Conservation (phyloP, 2,797 vertebrate species). For the Phataginus tricuspis region DNA sequence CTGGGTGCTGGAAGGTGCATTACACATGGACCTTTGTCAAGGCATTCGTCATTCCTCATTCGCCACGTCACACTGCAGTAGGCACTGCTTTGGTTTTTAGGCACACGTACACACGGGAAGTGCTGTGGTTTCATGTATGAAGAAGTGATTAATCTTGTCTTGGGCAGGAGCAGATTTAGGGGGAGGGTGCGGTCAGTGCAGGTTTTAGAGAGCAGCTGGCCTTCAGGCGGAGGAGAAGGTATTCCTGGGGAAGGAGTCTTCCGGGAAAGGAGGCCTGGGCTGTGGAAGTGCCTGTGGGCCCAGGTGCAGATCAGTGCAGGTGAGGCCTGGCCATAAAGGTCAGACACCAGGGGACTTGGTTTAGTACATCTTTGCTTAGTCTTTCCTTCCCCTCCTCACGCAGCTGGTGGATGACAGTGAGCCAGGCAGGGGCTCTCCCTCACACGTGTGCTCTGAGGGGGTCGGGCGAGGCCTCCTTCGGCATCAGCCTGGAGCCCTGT, state of each 20-base stretch:
- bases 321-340: accelerated
- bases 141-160: neutral
- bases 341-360: neutral
- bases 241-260: neutral
- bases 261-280: neutral
- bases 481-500: too few relatives aligned
- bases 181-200: accelerated
- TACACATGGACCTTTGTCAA: accelerated
- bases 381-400: neutral
- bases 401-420: neutral
- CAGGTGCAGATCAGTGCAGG: too few relatives aligned
- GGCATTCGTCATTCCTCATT: neutral
- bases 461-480: neutral
- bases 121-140: accelerated
- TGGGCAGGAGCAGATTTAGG: neutral
- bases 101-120: accelerated
- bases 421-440: neutral
- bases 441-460: too few relatives aligned
- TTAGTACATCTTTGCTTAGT: neutral
- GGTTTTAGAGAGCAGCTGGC: neutral
- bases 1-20: neutral
- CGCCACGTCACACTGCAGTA: accelerated
- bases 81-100: neutral
- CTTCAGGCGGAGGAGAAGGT: neutral
- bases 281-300: accelerated